These are phyloP conservation scores for Plecotus auritus DNA, from an alignment of 2,113 vertebrate genomes.

Conservation along the genomic window DNA sequence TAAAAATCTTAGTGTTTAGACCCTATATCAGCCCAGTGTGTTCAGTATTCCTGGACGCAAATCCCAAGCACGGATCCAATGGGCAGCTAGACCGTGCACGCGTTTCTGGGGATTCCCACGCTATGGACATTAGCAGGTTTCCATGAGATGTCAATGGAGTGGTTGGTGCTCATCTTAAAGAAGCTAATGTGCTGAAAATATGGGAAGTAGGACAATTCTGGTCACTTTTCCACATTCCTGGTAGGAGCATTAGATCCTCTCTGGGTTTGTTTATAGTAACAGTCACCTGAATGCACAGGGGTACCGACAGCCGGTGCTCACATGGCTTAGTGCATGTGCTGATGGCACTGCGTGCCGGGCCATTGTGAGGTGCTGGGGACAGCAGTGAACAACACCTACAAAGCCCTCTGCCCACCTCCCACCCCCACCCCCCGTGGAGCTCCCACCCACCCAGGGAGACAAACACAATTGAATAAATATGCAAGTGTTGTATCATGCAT, in stretches of 20 bases:
- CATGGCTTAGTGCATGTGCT: background rate
- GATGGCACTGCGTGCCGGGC: accelerated
- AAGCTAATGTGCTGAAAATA: background rate
- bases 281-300: background rate
- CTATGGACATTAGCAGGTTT: accelerated
- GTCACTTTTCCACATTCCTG: background rate
- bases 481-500: accelerated
- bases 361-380: background rate
- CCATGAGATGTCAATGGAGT: accelerated
- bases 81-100: background rate
- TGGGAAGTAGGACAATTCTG: background rate
- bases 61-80: accelerated
- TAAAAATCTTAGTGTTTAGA: background rate
- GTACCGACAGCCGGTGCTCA: accelerated
- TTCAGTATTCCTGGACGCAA: background rate
- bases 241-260: background rate
- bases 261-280: background rate
- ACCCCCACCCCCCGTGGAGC: accelerated
- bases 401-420: no score
- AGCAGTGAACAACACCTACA: background rate
- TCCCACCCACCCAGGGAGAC: background rate
- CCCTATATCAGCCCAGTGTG: background rate
- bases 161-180: background rate
- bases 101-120: background rate
- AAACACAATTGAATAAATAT: background rate